Conservation (phyloP, 2,888 invertebrate species). For the Tetanocera ferruginea region DNA sequence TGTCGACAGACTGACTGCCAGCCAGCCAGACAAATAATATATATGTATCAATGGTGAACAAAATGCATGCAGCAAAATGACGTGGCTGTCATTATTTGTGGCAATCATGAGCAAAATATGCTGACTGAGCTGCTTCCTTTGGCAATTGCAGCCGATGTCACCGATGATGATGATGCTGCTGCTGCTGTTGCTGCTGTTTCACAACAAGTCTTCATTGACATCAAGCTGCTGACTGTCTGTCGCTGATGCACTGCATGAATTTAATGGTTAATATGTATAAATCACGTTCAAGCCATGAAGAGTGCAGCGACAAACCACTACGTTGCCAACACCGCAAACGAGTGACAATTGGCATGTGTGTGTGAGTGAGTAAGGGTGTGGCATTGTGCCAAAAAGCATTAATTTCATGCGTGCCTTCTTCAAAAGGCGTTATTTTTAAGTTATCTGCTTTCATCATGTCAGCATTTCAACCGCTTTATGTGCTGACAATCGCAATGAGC, state of each 20-base stretch:
- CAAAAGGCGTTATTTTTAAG: background rate
- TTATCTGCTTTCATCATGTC: background rate
- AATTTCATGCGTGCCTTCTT: background rate
- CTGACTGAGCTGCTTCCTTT: background rate
- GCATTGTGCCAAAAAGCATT: background rate
- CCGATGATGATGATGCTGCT: background rate
- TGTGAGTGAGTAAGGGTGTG: background rate
- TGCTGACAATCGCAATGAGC: background rate
- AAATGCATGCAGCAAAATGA: background rate
- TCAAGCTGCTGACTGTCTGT: background rate
- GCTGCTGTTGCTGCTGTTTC: background rate
- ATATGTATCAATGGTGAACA: conserved; percentile 11
- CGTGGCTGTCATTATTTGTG: conserved; percentile 24
- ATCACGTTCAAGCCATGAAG: conserved; percentile 12
- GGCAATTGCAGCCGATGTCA: background rate
- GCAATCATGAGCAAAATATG: conserved; percentile 9
- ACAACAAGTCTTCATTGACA: conserved; percentile 15
- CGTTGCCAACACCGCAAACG: background rate
- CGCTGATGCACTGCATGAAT: conserved; percentile 1
- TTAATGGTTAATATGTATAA: conserved; percentile 25
- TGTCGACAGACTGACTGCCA: conserved; percentile 13
- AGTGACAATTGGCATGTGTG: background rate
- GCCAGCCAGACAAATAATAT: conserved; percentile 2
- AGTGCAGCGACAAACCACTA: background rate
- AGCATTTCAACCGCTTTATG: background rate